phyloP scores from a whole-genome alignment of 2,888 invertebrate genomes.

The Drosophila antonietae region DNA sequence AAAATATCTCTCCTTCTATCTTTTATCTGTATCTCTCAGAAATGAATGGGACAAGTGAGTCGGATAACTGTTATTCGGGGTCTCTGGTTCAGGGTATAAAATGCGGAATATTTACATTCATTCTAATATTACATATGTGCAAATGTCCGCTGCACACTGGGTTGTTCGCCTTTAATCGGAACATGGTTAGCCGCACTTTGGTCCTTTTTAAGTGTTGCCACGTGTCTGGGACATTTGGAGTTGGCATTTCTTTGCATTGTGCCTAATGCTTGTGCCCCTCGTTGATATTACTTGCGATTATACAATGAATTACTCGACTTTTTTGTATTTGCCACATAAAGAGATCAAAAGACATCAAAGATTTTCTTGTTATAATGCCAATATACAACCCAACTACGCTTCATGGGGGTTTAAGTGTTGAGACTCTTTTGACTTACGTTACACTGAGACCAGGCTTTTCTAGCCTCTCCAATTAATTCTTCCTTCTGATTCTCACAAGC shows the following conservation, averaged over 20 bases:
- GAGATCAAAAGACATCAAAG: conserved; percentile 56
- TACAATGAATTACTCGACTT: conserved; percentile 31
- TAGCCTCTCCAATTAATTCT: not conserved
- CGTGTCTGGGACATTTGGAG: conserved; percentile 44
- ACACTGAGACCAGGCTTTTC: not conserved
- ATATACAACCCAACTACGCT: not conserved
- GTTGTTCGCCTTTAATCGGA: conserved; percentile 39
- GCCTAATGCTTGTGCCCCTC: conserved; percentile 18
- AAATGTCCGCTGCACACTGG: conserved; percentile 13
- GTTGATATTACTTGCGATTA: conserved; percentile 30
- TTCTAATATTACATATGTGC: no score
- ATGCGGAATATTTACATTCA: no score
- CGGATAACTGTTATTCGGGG: no score
- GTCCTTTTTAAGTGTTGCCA: conserved; percentile 60
- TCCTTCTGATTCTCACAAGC: not conserved
- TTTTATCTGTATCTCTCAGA: no score
- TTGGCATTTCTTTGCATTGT: conserved; percentile 32
- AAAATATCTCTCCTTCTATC: no score
- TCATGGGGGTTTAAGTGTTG: not conserved
- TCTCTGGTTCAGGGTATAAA: no score
- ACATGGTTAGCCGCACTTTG: conserved; percentile 64
- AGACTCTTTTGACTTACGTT: not conserved
- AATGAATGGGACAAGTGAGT: no score
- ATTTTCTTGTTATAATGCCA: conserved; percentile 5
- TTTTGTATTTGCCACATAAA: conserved; percentile 35